Base-by-base conservation (phyloP, 2,113 vertebrate genomes). In the Catharus minimus region DNA sequence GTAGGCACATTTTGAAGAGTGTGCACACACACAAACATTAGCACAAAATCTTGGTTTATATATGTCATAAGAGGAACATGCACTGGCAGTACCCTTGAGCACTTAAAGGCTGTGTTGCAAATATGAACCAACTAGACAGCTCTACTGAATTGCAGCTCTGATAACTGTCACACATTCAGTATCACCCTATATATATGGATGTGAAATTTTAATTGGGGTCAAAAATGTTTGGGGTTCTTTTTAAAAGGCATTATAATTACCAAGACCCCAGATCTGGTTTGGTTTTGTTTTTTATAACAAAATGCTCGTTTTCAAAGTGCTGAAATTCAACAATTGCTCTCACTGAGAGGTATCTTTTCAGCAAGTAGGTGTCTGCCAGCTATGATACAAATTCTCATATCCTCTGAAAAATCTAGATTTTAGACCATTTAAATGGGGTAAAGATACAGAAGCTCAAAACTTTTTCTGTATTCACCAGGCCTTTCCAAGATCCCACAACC, bases 281-380 rank as follows among this genome's bases (percentile, higher is more conserved):
- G 43, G 8, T 9, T 0, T 10, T 8, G 0, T 9, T 24, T 20
- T 58, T 80, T 61, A 65, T 36, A 39, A 75, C 2, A 9, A 72
- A 92, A 44, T 1, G 0, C 5, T 58, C 1, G 5, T 60, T 64
- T 68, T 73, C 19, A n/a, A 24, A 7, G 4, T 61, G 6, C 30
- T 55, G 33, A 69, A 69, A 43, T 81, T n/a, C 55, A 73, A 8
- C 3, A 57, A 26, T 41, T 56, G 11, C 13, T 56, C 4, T 19
- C 1, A 1, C 12, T 3, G 6, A 62, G 18, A 46, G 4, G 10
- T 66, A 46, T 55, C 12, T 73, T 69, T 75, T 58, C 38, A 69
- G 36, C 24, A 76, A 74, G 27, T 11, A 47, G 14, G 6, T 32
- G 7, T 50, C 28, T 82, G 26, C 5, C 13, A 44, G 6, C 5